Conservation (phyloP, 2,797 vertebrate species). For the Sebastiscus albofasciatus region DNA sequence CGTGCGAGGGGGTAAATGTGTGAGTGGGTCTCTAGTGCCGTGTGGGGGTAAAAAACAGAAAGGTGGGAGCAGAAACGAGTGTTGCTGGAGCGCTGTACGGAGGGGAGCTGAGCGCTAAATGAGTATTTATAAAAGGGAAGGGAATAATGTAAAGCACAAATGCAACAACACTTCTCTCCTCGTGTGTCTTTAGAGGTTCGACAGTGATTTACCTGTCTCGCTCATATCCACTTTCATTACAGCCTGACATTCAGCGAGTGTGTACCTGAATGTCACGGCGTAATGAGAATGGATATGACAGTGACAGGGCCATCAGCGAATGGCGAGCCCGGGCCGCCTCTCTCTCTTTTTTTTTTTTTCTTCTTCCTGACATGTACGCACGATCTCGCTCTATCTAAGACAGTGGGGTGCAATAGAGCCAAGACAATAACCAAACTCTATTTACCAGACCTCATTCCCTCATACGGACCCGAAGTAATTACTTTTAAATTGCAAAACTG, state of each 20-base stretch:
- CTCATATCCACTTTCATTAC: conserved; percentile 82
- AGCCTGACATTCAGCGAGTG: conserved; percentile 78
- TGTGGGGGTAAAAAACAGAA: not conserved
- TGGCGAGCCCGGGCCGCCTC: conserved; percentile 11
- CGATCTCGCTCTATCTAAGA: conserved; percentile 49
- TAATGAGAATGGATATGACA: conserved; percentile 80
- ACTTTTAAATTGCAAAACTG: conserved; percentile 81
- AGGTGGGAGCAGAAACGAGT: conserved; percentile 20
- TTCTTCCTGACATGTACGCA: conserved; percentile 29
- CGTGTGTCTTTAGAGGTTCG: conserved; percentile 53
- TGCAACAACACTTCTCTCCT: conserved; percentile 15
- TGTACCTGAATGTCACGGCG: conserved; percentile 73
- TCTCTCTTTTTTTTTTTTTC: not conserved
- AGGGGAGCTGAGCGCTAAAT: conserved; percentile 22
- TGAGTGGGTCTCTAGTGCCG: conserved; percentile 20
- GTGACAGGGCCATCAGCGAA: conserved; percentile 68
- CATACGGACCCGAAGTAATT: conserved; percentile 78
- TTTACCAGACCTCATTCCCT: conserved; percentile 77
- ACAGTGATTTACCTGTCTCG: conserved; percentile 65
- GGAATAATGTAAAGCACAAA: conserved; percentile 45
- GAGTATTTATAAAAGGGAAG: conserved; percentile 37
- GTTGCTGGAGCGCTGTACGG: not conserved
- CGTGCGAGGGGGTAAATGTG: not conserved
- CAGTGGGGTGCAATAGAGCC: conserved; percentile 58
- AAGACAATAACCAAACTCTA: conserved; percentile 79